A percentile compares a stretch with the other conserved stretches of the same genome.
Conservation (phyloP, 2,888 invertebrate genomes). For the Trichacis sp. region DNA sequence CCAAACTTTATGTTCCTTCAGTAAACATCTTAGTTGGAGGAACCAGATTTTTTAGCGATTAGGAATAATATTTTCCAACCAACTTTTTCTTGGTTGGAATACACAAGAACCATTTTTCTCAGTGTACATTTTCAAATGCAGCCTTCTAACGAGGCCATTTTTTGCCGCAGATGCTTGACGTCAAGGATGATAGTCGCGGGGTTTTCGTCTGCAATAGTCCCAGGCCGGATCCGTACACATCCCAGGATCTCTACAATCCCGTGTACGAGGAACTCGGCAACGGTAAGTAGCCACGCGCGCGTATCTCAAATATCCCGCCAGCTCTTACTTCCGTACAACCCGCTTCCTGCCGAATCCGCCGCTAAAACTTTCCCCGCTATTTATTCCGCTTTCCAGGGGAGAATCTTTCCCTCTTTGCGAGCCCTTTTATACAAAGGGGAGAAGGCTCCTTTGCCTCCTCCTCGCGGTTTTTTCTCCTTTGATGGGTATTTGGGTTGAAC, state of each 20-base stretch:
- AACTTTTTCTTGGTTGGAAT: too few relatives aligned
- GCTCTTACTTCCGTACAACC: not conserved
- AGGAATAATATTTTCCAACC: too few relatives aligned
- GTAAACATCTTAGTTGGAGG: too few relatives aligned
- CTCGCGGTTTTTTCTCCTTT: too few relatives aligned
- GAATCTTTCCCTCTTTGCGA: too few relatives aligned
- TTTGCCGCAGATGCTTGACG: conserved; percentile 63
- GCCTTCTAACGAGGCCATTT: conserved; percentile 33
- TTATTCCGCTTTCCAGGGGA: conserved; percentile 3
- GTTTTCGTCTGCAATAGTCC: conserved; percentile 71
- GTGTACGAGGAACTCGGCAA: conserved; percentile 86
- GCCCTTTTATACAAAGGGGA: too few relatives aligned
- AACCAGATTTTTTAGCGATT: too few relatives aligned
- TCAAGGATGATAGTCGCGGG: conserved; percentile 60
- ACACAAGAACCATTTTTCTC: too few relatives aligned
- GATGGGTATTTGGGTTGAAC: too few relatives aligned
- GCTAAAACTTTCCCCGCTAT: not conserved
- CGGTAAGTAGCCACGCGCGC: conserved; percentile 70
- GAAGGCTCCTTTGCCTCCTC: too few relatives aligned
- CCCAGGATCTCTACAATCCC: conserved; percentile 79
- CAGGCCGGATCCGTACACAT: conserved; percentile 76
- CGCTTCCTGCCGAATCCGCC: not conserved
- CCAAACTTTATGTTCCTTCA: too few relatives aligned
- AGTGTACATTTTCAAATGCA: too few relatives aligned
- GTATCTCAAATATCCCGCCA: conserved; percentile 37